A percentile compares a stretch with the other conserved stretches of the same genome.
These are phyloP conservation scores for Antigone vipio DNA, from an alignment of 2,113 vertebrate genomes.

Conservation along the genomic window DNA sequence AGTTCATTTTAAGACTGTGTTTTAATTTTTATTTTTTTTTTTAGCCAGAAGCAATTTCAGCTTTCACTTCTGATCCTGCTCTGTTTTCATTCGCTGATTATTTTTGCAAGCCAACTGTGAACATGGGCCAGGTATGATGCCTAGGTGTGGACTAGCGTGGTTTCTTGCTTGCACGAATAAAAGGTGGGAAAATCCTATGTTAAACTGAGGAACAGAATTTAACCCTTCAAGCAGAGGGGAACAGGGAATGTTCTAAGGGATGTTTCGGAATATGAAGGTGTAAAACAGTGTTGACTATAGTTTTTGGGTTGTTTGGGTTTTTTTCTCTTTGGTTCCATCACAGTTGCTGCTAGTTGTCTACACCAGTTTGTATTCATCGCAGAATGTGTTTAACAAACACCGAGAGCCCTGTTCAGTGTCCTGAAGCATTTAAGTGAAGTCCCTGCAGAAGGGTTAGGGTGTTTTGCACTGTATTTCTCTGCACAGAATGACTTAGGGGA, in stretches of 20 bases:
- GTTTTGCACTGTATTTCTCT: not conserved
- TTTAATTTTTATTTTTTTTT: not conserved
- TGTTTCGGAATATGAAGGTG: not conserved
- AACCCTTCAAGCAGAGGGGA: not conserved
- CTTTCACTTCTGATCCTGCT: conserved; percentile 93
- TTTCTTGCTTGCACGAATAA: not conserved
- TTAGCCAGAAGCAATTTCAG: conserved; percentile 94
- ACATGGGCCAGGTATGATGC: conserved; percentile 79
- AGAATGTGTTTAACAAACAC: not conserved
- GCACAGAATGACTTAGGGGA: not conserved
- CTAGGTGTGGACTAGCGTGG: not conserved
- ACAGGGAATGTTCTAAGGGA: not conserved
- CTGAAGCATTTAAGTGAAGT: not conserved
- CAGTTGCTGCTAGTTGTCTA: not conserved
- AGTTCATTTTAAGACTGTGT: not conserved
- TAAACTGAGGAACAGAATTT: not conserved
- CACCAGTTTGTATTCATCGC: not conserved
- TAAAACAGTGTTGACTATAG: not conserved
- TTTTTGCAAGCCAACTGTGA: conserved; percentile 89
- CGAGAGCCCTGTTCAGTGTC: not conserved
- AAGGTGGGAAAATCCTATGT: not conserved
- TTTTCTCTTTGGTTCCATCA: not conserved
- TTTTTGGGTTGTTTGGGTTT: not conserved
- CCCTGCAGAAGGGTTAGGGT: not conserved
- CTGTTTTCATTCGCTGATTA: conserved; percentile 93